Evolutionary conservation across 2,797 vertebrate genomes (phyloP).

Genomic region (Sylvilagus floridanus): DNA sequence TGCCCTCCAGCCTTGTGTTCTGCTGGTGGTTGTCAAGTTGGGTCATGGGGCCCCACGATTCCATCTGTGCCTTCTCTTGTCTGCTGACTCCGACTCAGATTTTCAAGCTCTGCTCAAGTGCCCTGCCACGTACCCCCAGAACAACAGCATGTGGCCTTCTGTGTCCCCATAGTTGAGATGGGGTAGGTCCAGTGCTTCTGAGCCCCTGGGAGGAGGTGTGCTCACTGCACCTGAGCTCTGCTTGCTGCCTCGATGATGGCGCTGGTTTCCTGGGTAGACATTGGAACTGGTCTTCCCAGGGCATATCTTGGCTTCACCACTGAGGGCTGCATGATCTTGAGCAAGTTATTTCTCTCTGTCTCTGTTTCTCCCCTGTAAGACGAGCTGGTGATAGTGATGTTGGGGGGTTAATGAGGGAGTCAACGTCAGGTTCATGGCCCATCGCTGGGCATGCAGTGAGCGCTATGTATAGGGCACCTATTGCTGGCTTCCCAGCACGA

Average conservation of each 20-base stretch:
- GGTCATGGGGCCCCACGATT: rapidly evolving
- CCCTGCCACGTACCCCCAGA: no score
- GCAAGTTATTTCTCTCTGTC: not conserved
- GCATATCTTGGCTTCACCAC: not conserved
- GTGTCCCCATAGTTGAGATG: not conserved
- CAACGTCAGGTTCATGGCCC: not conserved
- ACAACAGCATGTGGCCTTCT: not conserved
- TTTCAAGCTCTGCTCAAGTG: not conserved
- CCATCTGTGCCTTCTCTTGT: not conserved
- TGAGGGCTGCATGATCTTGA: not conserved
- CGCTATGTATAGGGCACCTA: not conserved
- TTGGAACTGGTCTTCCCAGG: not conserved
- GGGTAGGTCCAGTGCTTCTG: not conserved
- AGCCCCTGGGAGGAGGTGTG: not conserved
- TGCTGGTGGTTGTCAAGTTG: not conserved
- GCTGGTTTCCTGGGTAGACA: not conserved
- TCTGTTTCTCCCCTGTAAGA: not conserved
- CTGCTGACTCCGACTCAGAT: not conserved
- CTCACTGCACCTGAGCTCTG: not conserved
- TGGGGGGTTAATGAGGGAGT: not conserved
- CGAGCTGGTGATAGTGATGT: not conserved
- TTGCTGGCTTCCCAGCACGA: not conserved
- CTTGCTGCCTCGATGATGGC: not conserved
- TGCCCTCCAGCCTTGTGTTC: not conserved
- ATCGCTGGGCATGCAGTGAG: rapidly evolving